A percentile compares a stretch with the other conserved stretches of the same genome.
phyloP scores from a whole-genome alignment of 2,888 invertebrate genomes.

The Laothoe populi region DNA sequence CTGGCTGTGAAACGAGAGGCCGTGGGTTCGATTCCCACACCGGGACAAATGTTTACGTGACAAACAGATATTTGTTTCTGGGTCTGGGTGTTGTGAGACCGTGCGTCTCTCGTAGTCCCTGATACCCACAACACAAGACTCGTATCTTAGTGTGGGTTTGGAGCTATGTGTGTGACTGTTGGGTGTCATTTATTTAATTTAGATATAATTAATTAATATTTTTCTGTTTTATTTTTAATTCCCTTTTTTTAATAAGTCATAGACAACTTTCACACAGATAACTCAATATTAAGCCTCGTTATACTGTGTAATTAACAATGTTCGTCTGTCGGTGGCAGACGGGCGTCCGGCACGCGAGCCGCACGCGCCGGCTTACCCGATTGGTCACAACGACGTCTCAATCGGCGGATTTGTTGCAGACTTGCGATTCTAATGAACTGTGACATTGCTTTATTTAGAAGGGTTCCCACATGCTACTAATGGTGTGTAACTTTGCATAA shows the following conservation, averaged over 20 bases:
- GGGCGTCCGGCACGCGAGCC: constrained; percentile 54
- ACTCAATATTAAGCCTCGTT: constrained; percentile 44
- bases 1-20: too few relatives aligned
- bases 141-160: too few relatives aligned
- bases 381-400: constrained; percentile 65
- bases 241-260: background rate
- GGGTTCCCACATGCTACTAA: constrained; percentile 4
- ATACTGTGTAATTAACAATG: constrained; percentile 58
- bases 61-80: too few relatives aligned
- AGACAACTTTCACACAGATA: background rate
- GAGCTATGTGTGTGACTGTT: too few relatives aligned
- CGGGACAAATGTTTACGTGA: too few relatives aligned
- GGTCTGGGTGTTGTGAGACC: too few relatives aligned
- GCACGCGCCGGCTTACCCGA: constrained; percentile 65
- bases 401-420: constrained; percentile 64
- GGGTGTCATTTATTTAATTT: too few relatives aligned
- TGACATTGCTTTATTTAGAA: constrained; percentile 66
- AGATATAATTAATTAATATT: too few relatives aligned
- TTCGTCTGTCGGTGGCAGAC: constrained; percentile 52
- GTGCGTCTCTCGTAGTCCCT: too few relatives aligned
- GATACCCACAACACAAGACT: too few relatives aligned
- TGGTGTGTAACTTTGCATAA: background rate
- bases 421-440: constrained; percentile 63
- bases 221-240: background rate
- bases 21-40: too few relatives aligned